These are phyloP conservation scores for Linnaemya tessellans DNA, from an alignment of 2,888 invertebrate species.

Conservation along the genomic window DNA sequence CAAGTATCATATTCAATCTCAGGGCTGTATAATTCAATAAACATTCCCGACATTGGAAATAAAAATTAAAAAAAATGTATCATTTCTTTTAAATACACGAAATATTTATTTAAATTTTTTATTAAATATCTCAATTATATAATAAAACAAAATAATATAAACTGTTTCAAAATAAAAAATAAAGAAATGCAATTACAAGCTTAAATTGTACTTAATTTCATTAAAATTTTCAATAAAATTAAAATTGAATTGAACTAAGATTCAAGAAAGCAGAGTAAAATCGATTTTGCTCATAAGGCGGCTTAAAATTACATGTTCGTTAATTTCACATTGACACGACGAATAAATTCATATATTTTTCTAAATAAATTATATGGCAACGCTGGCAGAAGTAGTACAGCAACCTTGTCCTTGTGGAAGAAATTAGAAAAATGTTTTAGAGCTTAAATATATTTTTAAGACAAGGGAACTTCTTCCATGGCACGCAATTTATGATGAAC, in stretches of 20 bases:
- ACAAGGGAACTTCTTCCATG: constrained; percentile 81
- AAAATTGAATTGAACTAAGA: constrained; percentile 4
- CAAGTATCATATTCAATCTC: too few relatives aligned
- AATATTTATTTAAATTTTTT: constrained; percentile 34
- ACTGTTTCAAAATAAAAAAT: constrained; percentile 33
- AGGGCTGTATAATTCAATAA: too few relatives aligned
- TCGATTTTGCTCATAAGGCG: neutral
- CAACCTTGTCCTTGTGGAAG: neutral
- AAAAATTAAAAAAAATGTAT: too few relatives aligned
- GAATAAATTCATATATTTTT: neutral
- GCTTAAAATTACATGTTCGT: constrained; percentile 27
- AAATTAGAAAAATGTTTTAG: constrained; percentile 1
- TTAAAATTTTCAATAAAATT: constrained; percentile 24
- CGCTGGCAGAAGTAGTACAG: constrained; percentile 1
- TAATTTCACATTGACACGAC: neutral
- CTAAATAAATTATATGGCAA: constrained; percentile 59
- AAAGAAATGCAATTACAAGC: constrained; percentile 53
- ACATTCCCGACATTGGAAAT: too few relatives aligned
- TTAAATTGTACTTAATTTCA: constrained; percentile 32
- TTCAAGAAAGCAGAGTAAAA: constrained; percentile 2
- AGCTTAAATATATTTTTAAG: constrained; percentile 73
- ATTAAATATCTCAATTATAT: constrained; percentile 20
- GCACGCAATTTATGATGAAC: constrained; percentile 78
- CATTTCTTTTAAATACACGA: neutral
- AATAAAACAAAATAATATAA: constrained; percentile 34